Percentiles rank a stretch among this genome's conserved stretches.
phyloP scores from a whole-genome alignment of 2,888 invertebrate species.

The Caenorhabditis doughertyi region DNA sequence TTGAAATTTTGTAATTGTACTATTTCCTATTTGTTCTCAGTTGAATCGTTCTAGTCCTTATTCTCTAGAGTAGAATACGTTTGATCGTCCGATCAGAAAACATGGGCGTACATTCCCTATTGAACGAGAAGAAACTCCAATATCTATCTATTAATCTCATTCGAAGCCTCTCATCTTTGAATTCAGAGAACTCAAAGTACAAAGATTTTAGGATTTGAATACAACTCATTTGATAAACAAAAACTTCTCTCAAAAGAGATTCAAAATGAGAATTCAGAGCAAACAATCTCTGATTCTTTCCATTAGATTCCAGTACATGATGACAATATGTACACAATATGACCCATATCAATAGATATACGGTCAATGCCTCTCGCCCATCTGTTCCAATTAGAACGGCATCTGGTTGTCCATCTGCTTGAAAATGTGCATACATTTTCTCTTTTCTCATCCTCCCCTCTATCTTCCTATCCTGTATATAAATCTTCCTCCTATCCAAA shows the following conservation, averaged over 20 bases:
- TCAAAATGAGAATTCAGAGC: background rate
- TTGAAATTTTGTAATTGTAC: no score
- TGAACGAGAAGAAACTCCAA: background rate
- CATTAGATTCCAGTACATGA: no score
- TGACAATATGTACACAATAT: background rate
- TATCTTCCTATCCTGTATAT: background rate
- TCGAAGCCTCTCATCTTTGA: no score
- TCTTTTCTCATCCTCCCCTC: background rate
- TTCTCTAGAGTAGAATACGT: no score
- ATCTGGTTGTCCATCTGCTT: slow-evolving; percentile 22
- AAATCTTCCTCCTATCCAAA: background rate
- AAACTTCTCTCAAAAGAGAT: background rate
- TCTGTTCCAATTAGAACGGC: slow-evolving; percentile 10
- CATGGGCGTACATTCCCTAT: no score
- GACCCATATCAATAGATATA: background rate
- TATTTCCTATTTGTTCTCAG: no score
- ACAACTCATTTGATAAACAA: background rate
- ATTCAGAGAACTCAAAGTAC: background rate
- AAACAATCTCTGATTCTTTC: no score
- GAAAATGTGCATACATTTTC: slow-evolving; percentile 10
- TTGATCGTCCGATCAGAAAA: no score
- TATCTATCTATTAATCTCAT: no score
- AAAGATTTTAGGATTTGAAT: background rate
- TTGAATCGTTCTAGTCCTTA: no score
- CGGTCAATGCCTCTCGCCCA: background rate